A percentile compares a stretch with the other conserved stretches of the same genome.
These are phyloP conservation scores for Drosophila saltans DNA, from an alignment of 1,140 invertebrate genomes.

Conservation along the genomic window DNA sequence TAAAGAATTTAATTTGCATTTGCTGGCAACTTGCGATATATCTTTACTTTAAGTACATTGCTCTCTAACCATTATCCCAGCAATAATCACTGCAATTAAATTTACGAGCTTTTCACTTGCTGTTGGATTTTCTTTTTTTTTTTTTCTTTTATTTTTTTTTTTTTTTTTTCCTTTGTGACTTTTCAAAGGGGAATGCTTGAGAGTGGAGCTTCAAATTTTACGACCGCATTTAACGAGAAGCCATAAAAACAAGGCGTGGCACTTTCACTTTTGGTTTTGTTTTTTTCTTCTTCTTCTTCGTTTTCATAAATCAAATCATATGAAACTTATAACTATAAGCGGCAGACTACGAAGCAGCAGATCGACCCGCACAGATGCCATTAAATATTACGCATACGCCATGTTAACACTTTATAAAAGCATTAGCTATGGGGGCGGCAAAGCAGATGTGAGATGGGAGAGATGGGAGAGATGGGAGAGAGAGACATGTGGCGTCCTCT, in stretches of 20 bases:
- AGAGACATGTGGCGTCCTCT: slow-evolving; percentile 21
- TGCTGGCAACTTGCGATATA: background rate
- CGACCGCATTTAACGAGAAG: slow-evolving; percentile 45
- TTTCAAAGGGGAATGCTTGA: slow-evolving; percentile 17
- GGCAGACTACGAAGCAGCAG: background rate
- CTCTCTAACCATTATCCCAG: slow-evolving; percentile 38
- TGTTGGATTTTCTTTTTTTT: slow-evolving; percentile 30
- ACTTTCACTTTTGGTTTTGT: background rate
- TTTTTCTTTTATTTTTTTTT: slow-evolving; percentile 36
- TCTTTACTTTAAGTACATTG: background rate
- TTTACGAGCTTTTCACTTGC: slow-evolving; percentile 49
- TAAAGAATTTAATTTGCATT: slow-evolving; percentile 1
- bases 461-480: no score
- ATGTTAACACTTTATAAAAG: slow-evolving; percentile 78
- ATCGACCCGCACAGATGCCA: slow-evolving; percentile 48
- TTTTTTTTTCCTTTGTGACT: slow-evolving; percentile 1
- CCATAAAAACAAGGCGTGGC: slow-evolving; percentile 64
- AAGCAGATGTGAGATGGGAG: background rate
- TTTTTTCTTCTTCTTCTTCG: slow-evolving; percentile 36
- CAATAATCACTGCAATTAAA: slow-evolving; percentile 70
- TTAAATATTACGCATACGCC: slow-evolving; percentile 74
- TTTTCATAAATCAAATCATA: slow-evolving; percentile 57
- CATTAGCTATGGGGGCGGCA: slow-evolving; percentile 47
- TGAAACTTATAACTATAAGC: slow-evolving; percentile 41
- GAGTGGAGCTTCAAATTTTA: slow-evolving; percentile 43